Percentiles rank a stretch among this genome's conserved stretches.
Evolutionary conservation across 2,888 invertebrate genomes (phyloP).

Genomic region (Idaea dimidiata): DNA sequence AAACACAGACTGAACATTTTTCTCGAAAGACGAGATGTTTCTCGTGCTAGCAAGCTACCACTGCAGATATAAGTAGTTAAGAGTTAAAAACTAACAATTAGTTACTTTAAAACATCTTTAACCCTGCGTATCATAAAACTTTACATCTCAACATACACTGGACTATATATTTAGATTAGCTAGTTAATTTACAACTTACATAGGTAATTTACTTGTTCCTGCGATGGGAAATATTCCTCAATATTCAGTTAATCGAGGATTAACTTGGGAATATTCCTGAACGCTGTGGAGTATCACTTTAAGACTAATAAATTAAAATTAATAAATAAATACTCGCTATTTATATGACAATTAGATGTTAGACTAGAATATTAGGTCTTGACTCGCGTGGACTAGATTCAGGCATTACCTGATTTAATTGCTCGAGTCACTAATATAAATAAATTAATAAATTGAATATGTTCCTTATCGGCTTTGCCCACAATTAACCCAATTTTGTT

Average conservation of each 20-base stretch:
- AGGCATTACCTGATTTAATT: neutral
- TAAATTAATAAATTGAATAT: neutral
- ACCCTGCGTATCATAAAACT: neutral
- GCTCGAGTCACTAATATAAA: neutral
- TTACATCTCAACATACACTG: neutral
- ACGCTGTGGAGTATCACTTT: neutral
- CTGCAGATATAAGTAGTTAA: neutral
- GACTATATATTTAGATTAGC: neutral
- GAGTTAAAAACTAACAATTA: neutral
- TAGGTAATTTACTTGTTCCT: neutral
- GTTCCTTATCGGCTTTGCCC: neutral
- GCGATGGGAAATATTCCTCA: neutral
- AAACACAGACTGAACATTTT: no score
- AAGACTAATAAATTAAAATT: neutral
- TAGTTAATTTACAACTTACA: neutral
- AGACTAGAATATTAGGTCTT: neutral
- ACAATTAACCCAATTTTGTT: no score
- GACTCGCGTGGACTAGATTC: neutral
- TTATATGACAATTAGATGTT: neutral
- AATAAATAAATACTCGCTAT: neutral
- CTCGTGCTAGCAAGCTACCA: no score
- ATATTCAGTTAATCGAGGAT: neutral
- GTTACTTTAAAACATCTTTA: neutral
- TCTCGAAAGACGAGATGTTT: no score
- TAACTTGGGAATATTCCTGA: neutral